Conservation (phyloP, 2,113 vertebrate species). For the Nanorana parkeri region DNA sequence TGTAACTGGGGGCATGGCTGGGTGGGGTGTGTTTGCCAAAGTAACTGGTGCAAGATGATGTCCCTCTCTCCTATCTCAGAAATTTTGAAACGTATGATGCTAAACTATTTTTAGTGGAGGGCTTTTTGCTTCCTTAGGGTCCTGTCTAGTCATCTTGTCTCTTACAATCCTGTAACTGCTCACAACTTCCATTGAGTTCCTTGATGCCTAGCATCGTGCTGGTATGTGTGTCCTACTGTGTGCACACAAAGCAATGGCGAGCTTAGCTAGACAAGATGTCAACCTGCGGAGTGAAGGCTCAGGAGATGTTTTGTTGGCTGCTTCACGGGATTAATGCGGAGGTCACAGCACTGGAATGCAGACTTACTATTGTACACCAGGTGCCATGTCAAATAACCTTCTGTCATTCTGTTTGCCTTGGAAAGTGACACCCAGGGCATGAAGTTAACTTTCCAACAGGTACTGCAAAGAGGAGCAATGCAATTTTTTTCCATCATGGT, state of each 20-base stretch:
- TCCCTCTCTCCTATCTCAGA: no score
- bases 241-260: slow-evolving; percentile 13
- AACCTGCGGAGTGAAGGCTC: slow-evolving; percentile 11
- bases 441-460: background rate
- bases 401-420: slow-evolving; percentile 4
- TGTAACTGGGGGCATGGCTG: no score
- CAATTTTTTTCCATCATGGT: background rate
- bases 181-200: background rate
- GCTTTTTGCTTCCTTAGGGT: no score
- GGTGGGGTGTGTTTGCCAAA: no score
- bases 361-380: background rate
- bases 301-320: background rate
- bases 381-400: slow-evolving; percentile 2
- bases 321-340: background rate
- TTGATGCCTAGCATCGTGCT: slow-evolving; percentile 12
- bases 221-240: slow-evolving; percentile 3
- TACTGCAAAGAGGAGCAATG: background rate
- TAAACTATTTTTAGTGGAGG: no score
- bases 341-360: background rate
- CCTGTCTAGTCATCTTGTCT: no score
- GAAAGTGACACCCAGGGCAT: background rate
- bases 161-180: background rate
- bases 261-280: background rate
- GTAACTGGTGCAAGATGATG: no score
- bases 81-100: no score